phyloP scores from a whole-genome alignment of 2,113 vertebrate genomes.

The Zosterops pallidus region DNA sequence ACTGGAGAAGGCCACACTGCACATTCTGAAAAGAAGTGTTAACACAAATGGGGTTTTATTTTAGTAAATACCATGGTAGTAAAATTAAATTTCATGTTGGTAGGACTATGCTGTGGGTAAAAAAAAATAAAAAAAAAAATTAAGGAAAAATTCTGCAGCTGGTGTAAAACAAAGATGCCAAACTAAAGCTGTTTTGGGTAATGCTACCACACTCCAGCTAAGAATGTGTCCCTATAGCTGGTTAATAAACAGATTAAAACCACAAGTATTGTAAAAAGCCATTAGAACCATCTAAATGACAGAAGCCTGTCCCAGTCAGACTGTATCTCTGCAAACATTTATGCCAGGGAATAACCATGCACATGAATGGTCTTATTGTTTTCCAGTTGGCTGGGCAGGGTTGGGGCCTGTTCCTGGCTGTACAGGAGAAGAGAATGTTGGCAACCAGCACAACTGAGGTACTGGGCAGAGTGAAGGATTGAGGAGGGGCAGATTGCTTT shows the following conservation, averaged over 20 bases:
- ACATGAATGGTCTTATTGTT: constrained; percentile 54
- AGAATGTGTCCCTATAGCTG: neutral
- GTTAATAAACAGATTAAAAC: neutral
- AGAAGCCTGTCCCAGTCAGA: neutral
- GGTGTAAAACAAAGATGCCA: neutral
- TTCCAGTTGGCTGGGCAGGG: constrained; percentile 19
- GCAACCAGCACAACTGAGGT: neutral
- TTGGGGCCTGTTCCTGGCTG: neutral
- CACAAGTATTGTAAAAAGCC: neutral
- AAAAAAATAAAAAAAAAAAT: neutral
- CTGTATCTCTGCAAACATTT: constrained; percentile 2
- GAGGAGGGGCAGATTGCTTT: neutral
- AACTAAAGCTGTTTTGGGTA: neutral
- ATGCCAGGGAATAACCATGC: constrained; percentile 34
- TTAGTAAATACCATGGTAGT: neutral
- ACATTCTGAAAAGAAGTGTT: neutral
- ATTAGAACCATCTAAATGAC: neutral
- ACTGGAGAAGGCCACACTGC: neutral
- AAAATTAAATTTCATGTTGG: neutral
- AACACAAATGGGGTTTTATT: neutral
- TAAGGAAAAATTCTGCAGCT: neutral
- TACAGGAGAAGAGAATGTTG: constrained; percentile 17
- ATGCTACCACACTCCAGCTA: neutral
- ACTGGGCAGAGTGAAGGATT: neutral
- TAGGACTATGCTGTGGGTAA: neutral